Conservation (phyloP, 2,113 vertebrate genomes). For the Lonchura striata region DNA sequence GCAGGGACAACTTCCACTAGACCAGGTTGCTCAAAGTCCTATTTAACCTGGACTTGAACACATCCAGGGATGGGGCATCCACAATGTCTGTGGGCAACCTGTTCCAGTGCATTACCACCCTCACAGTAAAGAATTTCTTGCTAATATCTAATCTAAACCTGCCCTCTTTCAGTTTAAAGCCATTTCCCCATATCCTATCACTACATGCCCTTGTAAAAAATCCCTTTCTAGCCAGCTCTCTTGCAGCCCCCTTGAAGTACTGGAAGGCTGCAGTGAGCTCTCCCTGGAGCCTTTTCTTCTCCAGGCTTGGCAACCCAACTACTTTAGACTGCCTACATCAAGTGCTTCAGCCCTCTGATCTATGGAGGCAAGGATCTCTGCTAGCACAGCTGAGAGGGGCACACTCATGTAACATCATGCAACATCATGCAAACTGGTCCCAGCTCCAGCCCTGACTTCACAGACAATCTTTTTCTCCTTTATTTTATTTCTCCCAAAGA, state of each 20-base stretch:
- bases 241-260: neutral
- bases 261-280: neutral
- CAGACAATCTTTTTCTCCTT: neutral
- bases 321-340: neutral
- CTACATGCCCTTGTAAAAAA: neutral
- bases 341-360: neutral
- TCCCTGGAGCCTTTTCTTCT: neutral
- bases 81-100: neutral
- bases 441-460: neutral
- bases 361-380: neutral
- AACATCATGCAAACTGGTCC: neutral
- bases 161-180: neutral
- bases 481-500: neutral
- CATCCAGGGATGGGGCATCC: neutral
- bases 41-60: neutral
- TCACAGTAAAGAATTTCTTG: neutral
- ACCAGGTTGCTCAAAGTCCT: neutral
- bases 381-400: neutral
- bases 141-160: neutral
- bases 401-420: neutral
- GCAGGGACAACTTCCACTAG: neutral
- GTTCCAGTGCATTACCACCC: neutral
- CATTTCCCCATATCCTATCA: neutral
- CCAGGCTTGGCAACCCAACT: neutral
- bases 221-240: neutral